Base-by-base conservation (phyloP, 2,113 vertebrate species). In the Ondatra zibethicus region DNA sequence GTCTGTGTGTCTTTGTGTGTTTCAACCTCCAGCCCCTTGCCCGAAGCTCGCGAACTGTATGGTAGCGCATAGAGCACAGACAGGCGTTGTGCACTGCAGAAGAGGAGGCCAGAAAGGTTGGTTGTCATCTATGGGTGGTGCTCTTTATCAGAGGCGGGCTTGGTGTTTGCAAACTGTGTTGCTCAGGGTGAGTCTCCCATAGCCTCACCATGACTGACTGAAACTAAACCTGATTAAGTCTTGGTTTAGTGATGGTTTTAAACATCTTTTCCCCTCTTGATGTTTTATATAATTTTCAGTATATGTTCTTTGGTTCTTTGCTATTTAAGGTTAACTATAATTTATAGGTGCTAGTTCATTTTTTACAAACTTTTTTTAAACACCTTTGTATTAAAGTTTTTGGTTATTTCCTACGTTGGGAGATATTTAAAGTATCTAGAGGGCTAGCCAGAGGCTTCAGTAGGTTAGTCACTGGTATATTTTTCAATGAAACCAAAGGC, bases 401-500 rank as follows among this genome's bases (percentile, higher is more conserved):
- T 93, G 52, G 12, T 88, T 92, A 86, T 93, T 81, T 93, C 31
- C 33, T 94, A 70, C 50, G n/a, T 16, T 93, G 36, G 47, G 75
- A 94, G 55, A 70, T 75, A 42, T 92, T 90, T 93, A 70, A 96
- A 76, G 27, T 84, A 93, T 75, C 13, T 93, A 45, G 27, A 81
- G 31, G 47, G 31, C 42, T 87, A 92, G 70, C 23, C 33, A 65
- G 31, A 50, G 77, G 12, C 39, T 91, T 95, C 45, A 95, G 23
- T 42, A 68, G 81, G 39, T 78, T 89, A 76, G 66, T 92, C 42
- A 50, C 42, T 92, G 55, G 36, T 89, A 42, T 73, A 52, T 75
- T 95, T 94, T 96, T 88, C 45, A 92, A 42, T n/a, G 84, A 70
- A 88, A 90, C 31, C 45, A 9, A 10, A 89, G 91, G 47, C 93